Conservation (phyloP, 2,888 invertebrate genomes). For the Aethes cnicana region DNA sequence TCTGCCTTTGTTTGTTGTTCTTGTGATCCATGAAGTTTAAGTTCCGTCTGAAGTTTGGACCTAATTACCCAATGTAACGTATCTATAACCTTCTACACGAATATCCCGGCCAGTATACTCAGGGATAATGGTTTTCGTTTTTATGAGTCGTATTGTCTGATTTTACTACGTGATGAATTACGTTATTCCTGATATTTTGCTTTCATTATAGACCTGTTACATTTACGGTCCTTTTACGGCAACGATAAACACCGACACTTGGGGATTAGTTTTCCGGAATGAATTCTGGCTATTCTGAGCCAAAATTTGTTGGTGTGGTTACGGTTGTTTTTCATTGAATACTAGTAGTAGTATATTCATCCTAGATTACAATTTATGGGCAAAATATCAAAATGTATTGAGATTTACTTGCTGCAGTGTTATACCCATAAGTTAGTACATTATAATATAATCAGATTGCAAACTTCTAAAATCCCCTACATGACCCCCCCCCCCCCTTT, state of each 20-base stretch:
- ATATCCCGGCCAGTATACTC: slow-evolving; percentile 6
- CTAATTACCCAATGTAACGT: slow-evolving; percentile 14
- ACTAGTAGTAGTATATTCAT: too few relatives aligned
- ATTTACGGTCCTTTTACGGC: slow-evolving; percentile 1
- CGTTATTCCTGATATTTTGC: slow-evolving; percentile 4
- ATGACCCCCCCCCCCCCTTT: too few relatives aligned
- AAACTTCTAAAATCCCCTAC: too few relatives aligned
- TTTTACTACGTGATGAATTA: slow-evolving; percentile 13
- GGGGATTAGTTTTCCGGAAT: background rate
- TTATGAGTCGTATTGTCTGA: slow-evolving; percentile 20
- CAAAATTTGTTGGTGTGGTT: too few relatives aligned
- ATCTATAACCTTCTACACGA: background rate
- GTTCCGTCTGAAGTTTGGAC: background rate
- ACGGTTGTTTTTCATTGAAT: too few relatives aligned
- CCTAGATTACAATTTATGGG: too few relatives aligned
- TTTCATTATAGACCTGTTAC: slow-evolving; percentile 4
- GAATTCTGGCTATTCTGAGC: too few relatives aligned
- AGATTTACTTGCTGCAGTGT: too few relatives aligned
- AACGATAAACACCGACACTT: slow-evolving; percentile 4
- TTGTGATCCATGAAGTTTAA: background rate
- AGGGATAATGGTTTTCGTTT: slow-evolving; percentile 9
- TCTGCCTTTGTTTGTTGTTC: too few relatives aligned
- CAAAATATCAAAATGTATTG: too few relatives aligned
- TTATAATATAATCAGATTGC: too few relatives aligned
- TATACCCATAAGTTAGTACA: too few relatives aligned